Base-by-base conservation (phyloP, 2,888 invertebrate species). In the Beris morrisii region DNA sequence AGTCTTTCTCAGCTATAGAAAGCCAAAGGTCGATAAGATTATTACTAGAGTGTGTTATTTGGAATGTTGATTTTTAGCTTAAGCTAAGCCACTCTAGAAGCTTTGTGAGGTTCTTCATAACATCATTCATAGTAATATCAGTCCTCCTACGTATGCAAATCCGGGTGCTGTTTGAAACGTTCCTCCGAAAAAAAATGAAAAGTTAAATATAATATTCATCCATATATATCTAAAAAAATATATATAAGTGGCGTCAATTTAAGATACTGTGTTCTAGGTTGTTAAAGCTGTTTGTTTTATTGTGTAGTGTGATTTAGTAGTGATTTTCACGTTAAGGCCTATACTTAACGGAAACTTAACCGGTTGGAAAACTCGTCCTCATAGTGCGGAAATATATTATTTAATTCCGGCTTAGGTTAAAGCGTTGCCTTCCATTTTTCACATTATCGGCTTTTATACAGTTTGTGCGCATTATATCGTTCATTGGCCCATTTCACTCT, bases 1-100 rank as follows among this genome's bases (percentile, higher is more conserved):
- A 66, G 66, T 66, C 66, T 66, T 66, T 66, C 66, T 66, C 74
- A 75, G 76, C 72, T 74, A 74, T 73, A 75, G 74, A 72, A 72
- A 69, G 73, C 72, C 72, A 73, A 71, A 75, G 74, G 72, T 67
- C 72, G 72, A 67, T 69, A 59, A 65, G 66, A 66, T 67, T 70
- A 69, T 38, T 38, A 66, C 65, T 54, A 66, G 65, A 59, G 66
- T 22, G 59, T 59, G 58, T 53, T 58, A 43, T 58, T 57, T 63
- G 59, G 45, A 54, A 63, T n/a, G 45, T 59, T 46, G 13, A n/a
- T 57, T 53, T 59, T 53, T 50, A 44, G 54, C 7, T 28, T 53
- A 22, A 53, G 53, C 13, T 9, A 53, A 53, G 28, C 9, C 38
- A 38, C 38, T 7, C 4, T 38, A 38, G 38, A 38, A 38, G 38